These are phyloP conservation scores for Hippocampus kuda DNA, from an alignment of 2,797 vertebrate genomes.

Conservation along the genomic window DNA sequence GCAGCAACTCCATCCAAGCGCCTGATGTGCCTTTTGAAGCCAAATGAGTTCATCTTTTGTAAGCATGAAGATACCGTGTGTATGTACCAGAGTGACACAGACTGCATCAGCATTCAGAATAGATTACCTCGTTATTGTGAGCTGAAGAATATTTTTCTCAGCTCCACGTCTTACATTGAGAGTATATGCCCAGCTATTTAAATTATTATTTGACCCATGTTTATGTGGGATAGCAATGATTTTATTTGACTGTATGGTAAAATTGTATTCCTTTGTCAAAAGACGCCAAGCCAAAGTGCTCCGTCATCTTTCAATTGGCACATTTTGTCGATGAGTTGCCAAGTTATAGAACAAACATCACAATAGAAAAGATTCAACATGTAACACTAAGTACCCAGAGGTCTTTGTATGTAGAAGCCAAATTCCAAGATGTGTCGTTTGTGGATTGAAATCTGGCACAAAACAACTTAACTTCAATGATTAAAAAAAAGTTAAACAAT, in stretches of 20 bases:
- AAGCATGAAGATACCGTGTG: background rate
- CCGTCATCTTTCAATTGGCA: background rate
- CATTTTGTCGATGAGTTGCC: background rate
- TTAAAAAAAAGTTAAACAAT: background rate
- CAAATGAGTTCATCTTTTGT: conserved; percentile 2
- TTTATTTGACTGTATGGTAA: background rate
- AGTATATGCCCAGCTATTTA: background rate
- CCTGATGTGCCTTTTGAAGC: conserved; percentile 5
- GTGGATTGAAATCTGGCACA: background rate
- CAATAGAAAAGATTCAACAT: background rate
- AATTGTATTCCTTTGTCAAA: background rate
- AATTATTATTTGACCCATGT: background rate
- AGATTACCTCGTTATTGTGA: background rate
- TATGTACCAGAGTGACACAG: background rate
- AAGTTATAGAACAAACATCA: background rate
- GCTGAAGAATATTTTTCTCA: background rate
- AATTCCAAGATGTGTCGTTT: background rate
- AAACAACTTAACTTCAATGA: background rate
- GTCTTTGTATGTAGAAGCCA: background rate
- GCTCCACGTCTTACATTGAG: conserved; percentile 3
- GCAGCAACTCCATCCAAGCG: background rate
- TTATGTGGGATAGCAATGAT: background rate
- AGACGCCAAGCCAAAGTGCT: background rate
- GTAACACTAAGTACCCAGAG: background rate
- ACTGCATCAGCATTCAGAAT: background rate